Percentiles rank a stretch among this genome's conserved stretches.
phyloP scores from a whole-genome alignment of 1,140 invertebrate species.

The Mya arenaria region DNA sequence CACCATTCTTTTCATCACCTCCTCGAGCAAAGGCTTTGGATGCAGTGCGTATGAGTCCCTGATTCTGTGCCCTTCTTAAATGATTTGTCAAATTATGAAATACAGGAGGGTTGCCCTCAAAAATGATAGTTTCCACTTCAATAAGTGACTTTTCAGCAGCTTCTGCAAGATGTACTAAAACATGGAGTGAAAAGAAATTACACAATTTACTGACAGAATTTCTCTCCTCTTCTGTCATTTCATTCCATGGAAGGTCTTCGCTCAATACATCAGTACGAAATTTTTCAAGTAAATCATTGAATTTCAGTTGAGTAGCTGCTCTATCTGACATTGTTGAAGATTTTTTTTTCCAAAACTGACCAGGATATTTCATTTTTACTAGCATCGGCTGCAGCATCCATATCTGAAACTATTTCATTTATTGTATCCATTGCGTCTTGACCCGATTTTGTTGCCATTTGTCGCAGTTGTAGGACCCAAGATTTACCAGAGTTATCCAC shows the following conservation, averaged over 20 bases:
- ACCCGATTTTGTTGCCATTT: constrained; percentile 36
- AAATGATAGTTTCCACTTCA: constrained; percentile 21
- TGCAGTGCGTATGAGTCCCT: constrained; percentile 14
- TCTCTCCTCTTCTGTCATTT: not conserved
- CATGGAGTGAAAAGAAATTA: constrained; percentile 40
- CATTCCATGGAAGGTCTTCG: constrained; percentile 4
- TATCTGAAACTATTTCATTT: constrained; percentile 34
- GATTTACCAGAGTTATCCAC: constrained; percentile 18
- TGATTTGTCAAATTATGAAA: not conserved
- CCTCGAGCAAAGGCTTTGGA: constrained; percentile 53
- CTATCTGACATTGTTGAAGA: constrained; percentile 45
- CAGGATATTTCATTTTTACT: no score
- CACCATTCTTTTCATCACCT: constrained; percentile 55
- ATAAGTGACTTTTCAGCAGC: constrained; percentile 1
- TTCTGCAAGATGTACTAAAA: constrained; percentile 27
- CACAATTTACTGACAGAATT: not conserved
- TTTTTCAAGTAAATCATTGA: constrained; percentile 31
- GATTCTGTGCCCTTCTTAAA: constrained; percentile 12
- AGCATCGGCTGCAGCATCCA: no score
- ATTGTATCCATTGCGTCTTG: not conserved
- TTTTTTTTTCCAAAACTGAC: no score
- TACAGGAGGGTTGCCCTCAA: constrained; percentile 12
- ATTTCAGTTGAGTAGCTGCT: constrained; percentile 8
- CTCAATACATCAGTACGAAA: constrained; percentile 33
- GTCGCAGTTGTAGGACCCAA: constrained; percentile 25